These are phyloP conservation scores for Crocidura indochinensis DNA, from an alignment of 2,797 vertebrate genomes.

Conservation along the genomic window DNA sequence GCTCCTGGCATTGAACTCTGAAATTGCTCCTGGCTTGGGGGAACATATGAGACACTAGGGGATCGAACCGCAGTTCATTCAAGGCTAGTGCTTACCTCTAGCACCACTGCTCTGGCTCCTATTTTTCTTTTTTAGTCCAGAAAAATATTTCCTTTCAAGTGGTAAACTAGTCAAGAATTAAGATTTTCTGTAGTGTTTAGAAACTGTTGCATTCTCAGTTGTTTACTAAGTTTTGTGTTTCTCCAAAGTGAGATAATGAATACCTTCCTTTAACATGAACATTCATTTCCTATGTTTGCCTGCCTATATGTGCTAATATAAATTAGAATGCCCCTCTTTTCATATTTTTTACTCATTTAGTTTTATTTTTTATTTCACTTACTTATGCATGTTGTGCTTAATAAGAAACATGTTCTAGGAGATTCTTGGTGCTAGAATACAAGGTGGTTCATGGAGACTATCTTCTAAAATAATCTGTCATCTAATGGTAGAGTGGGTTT, in stretches of 20 bases:
- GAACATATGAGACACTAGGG: too few species aligned
- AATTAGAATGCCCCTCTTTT: conserved; percentile 23
- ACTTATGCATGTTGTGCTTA: neutral
- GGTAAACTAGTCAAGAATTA: neutral
- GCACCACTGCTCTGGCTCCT: neutral
- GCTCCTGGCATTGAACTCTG: too few species aligned
- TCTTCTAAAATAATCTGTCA: neutral
- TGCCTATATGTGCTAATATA: neutral
- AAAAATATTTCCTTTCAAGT: conserved; percentile 13
- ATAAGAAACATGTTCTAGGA: neutral
- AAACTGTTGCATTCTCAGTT: conserved; percentile 27
- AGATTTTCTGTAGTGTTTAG: conserved; percentile 1
- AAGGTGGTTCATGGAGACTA: neutral
- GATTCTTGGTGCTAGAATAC: neutral
- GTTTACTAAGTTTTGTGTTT: conserved; percentile 8
- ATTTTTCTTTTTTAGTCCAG: conserved; percentile 34
- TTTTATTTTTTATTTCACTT: neutral
- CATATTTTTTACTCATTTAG: neutral
- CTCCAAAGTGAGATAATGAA: neutral
- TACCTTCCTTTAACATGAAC: neutral
- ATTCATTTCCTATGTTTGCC: conserved; percentile 19
- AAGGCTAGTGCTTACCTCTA: too few species aligned
- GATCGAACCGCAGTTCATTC: too few species aligned
- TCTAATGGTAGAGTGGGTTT: neutral
- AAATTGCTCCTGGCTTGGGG: too few species aligned